phyloP scores from a whole-genome alignment of 2,888 invertebrate genomes.

The Zaprionus bogoriensis region DNA sequence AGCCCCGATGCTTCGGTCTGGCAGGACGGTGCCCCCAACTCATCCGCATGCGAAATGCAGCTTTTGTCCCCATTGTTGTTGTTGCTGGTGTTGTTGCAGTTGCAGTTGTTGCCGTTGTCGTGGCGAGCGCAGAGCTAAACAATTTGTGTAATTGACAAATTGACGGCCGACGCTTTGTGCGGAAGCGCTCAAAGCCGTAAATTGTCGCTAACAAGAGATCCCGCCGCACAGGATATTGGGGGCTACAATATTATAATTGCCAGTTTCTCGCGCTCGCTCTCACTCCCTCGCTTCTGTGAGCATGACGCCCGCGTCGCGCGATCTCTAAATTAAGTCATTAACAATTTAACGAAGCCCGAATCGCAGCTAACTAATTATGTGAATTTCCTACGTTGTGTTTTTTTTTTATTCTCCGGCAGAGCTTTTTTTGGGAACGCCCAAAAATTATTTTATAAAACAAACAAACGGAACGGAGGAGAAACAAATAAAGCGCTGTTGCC shows the following conservation, averaged over 20 bases:
- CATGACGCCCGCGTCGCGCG: conserved; percentile 60
- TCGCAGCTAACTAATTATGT: conserved; percentile 79
- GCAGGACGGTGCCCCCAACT: conserved; percentile 54
- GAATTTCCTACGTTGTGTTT: conserved; percentile 71
- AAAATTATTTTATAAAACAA: conserved; percentile 71
- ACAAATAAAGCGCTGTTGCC: conserved; percentile 29
- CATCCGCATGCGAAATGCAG: conserved; percentile 47
- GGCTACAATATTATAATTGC: conserved; percentile 48
- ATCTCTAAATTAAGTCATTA: conserved; percentile 78
- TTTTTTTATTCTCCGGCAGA: conserved; percentile 48
- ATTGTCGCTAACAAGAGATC: conserved; percentile 78
- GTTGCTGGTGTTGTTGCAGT: conserved; percentile 20
- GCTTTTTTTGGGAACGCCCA: conserved; percentile 49
- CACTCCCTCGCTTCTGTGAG: too few species aligned
- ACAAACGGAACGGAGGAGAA: background rate
- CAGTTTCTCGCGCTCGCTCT: conserved; percentile 12
- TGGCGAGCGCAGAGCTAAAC: conserved; percentile 61
- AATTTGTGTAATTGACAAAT: conserved; percentile 82
- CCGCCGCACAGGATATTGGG: conserved; percentile 42
- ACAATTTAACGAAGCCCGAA: conserved; percentile 63
- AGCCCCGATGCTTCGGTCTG: conserved; percentile 45
- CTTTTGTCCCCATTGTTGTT: conserved; percentile 44
- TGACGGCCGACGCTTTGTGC: conserved; percentile 79
- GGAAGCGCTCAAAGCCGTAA: conserved; percentile 77
- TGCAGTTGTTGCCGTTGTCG: conserved; percentile 36